Percentiles rank a stretch among this genome's conserved stretches.
These are phyloP conservation scores for Pseudopleuronectes americanus DNA, from an alignment of 2,797 vertebrate species.

Conservation along the genomic window DNA sequence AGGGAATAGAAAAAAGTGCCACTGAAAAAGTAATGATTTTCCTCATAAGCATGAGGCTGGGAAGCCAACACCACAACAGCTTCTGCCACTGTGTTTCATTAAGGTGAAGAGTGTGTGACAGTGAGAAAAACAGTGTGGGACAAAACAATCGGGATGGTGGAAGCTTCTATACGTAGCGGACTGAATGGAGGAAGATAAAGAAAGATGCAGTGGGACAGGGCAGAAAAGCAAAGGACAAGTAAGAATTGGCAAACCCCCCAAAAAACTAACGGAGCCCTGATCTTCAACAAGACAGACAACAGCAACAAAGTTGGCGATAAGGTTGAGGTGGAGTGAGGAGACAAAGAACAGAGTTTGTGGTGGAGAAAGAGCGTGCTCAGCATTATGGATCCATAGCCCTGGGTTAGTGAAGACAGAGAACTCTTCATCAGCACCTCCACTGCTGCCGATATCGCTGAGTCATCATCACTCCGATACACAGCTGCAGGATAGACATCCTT, in stretches of 20 bases:
- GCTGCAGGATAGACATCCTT: conserved; percentile 50
- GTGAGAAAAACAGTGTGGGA: conserved; percentile 38
- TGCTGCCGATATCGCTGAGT: conserved; percentile 77
- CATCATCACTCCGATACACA: conserved; percentile 62
- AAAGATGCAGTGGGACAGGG: conserved; percentile 28
- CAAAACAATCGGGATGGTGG: conserved; percentile 34
- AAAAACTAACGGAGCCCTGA: conserved; percentile 4
- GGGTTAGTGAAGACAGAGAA: conserved; percentile 76
- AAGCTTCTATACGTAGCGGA: conserved; percentile 18
- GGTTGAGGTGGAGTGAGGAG: conserved; percentile 56
- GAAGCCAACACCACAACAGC: conserved; percentile 33
- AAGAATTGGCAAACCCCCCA: conserved; percentile 17
- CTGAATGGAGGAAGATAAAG: conserved; percentile 41
- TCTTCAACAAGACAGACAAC: conserved; percentile 49
- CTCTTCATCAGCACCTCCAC: conserved; percentile 78
- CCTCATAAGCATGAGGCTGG: conserved; percentile 14
- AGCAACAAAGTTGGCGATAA: conserved; percentile 48
- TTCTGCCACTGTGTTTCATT: conserved; percentile 29
- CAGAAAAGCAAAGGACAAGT: conserved; percentile 22
- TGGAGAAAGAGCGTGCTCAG: conserved; percentile 71
- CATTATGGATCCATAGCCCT: conserved; percentile 79
- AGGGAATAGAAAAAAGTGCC: neutral
- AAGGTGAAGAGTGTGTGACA: conserved; percentile 43
- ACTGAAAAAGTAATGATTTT: conserved; percentile 20
- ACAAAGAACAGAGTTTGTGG: conserved; percentile 71